These are phyloP conservation scores for Liasis olivaceus DNA, from an alignment of 2,797 vertebrate genomes.

Conservation along the genomic window DNA sequence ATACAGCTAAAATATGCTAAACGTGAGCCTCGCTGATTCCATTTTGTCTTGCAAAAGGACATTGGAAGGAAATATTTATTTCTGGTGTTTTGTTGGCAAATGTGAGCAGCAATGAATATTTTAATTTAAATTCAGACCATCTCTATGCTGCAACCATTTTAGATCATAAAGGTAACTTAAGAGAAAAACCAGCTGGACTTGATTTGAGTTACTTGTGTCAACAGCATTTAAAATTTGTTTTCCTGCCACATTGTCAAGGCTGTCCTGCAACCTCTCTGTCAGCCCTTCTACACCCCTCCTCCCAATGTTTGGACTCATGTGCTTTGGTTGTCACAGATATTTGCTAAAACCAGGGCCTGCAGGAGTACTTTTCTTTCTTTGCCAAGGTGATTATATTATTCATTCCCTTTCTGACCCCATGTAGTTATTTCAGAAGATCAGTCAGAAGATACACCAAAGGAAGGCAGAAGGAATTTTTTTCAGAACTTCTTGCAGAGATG, in stretches of 20 bases:
- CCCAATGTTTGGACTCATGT: neutral
- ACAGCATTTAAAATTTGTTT: conserved; percentile 4
- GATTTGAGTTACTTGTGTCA: conserved; percentile 9
- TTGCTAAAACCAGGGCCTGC: neutral
- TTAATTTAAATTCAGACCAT: conserved; percentile 14
- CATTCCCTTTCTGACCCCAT: neutral
- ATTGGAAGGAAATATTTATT: neutral
- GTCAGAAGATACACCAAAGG: neutral
- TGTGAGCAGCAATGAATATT: neutral
- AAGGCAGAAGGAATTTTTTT: neutral
- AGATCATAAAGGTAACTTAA: neutral
- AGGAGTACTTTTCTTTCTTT: neutral
- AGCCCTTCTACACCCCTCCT: neutral
- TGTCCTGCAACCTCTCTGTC: neutral
- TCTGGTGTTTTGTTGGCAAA: neutral
- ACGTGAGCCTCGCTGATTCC: neutral
- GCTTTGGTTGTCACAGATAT: neutral
- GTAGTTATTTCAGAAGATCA: neutral
- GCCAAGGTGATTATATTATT: conserved; percentile 7
- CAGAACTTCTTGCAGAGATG: neutral
- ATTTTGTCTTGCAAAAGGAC: neutral
- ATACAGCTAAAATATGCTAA: neutral
- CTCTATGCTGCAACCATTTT: neutral
- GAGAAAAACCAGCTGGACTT: neutral
- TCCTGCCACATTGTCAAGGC: neutral